A percentile compares a stretch with the other conserved stretches of the same genome.
Evolutionary conservation across 2,888 invertebrate species (phyloP).

Genomic region (Nephrotoma appendiculata): DNA sequence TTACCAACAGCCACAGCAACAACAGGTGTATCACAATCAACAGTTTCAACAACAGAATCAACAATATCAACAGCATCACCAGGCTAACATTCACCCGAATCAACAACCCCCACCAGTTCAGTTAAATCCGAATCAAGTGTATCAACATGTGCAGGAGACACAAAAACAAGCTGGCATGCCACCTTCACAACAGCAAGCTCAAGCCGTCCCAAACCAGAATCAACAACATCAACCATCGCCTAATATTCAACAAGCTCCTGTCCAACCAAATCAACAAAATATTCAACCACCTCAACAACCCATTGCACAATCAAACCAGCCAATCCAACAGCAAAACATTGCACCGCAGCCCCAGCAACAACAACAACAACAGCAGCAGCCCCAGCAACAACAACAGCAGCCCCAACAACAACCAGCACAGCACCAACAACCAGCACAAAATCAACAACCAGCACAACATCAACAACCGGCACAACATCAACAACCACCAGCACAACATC

Average conservation of each 20-base stretch:
- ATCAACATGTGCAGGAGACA: conserved; percentile 16
- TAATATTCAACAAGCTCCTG: conserved; percentile 1
- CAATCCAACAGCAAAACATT: conserved; percentile 9
- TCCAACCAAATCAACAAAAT: not conserved
- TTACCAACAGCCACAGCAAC: conserved; percentile 18
- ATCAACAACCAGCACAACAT: conserved; percentile 18
- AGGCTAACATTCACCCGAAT: conserved; percentile 10
- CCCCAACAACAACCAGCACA: conserved; percentile 13
- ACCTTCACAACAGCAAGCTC: conserved; percentile 11
- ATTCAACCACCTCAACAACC: conserved; percentile 8
- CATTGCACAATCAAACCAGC: conserved; percentile 1
- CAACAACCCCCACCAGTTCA: conserved; percentile 20
- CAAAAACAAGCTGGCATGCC: not conserved
- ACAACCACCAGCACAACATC: not conserved
- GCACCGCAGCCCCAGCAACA: conserved; percentile 7
- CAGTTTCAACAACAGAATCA: conserved; percentile 7
- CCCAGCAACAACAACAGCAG: conserved; percentile 20
- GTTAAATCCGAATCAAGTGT: conserved; percentile 22
- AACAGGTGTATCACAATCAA: conserved; percentile 11
- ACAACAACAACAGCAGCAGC: conserved; percentile 17
- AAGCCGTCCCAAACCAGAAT: conserved; percentile 11
- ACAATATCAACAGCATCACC: conserved; percentile 15
- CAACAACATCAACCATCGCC: not conserved
- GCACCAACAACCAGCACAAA: conserved; percentile 16
- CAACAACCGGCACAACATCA: conserved; percentile 10